These are phyloP conservation scores for Menidia menidia DNA, from an alignment of 2,797 vertebrate species.

Conservation along the genomic window DNA sequence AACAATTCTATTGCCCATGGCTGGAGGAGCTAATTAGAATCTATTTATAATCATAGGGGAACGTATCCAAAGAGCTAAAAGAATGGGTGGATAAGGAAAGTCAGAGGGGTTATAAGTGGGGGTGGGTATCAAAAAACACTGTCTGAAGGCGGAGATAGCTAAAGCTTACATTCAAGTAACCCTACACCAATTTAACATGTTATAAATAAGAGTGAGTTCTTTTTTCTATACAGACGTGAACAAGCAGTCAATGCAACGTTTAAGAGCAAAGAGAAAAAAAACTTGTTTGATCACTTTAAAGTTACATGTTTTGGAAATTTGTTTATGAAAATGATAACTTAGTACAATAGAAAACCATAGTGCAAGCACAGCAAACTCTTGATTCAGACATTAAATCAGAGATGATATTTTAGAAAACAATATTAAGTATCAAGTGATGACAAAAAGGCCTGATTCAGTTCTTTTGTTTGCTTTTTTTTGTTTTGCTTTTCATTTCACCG, in stretches of 20 bases:
- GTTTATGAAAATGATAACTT: conserved; percentile 5
- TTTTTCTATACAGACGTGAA: conserved; percentile 25
- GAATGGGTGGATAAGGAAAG: conserved; percentile 31
- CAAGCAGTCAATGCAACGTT: conserved; percentile 27
- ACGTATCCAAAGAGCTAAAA: conserved; percentile 69
- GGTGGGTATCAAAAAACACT: conserved; percentile 35
- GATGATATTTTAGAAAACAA: conserved; percentile 25
- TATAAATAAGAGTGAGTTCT: conserved; percentile 17
- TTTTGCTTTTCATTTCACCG: conserved; percentile 12
- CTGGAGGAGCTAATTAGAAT: conserved; percentile 81
- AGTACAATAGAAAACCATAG: conserved; percentile 33
- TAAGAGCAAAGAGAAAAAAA: conserved; percentile 20
- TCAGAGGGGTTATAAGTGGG: conserved; percentile 25
- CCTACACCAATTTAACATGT: conserved; percentile 49
- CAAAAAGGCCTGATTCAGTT: neutral
- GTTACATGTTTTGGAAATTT: conserved; percentile 42
- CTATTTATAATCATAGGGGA: conserved; percentile 83
- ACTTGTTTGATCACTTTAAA: conserved; percentile 35
- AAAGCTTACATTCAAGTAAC: conserved; percentile 41
- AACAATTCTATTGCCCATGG: conserved; percentile 76
- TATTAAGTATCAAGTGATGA: conserved; percentile 29
- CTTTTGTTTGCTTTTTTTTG: neutral
- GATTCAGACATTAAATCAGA: conserved; percentile 9
- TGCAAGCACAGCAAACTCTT: conserved; percentile 7
- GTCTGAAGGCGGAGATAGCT: conserved; percentile 42